Percentiles rank a stretch among this genome's conserved stretches.
Conservation (phyloP, 2,888 invertebrate species). For the Sericinus montela region DNA sequence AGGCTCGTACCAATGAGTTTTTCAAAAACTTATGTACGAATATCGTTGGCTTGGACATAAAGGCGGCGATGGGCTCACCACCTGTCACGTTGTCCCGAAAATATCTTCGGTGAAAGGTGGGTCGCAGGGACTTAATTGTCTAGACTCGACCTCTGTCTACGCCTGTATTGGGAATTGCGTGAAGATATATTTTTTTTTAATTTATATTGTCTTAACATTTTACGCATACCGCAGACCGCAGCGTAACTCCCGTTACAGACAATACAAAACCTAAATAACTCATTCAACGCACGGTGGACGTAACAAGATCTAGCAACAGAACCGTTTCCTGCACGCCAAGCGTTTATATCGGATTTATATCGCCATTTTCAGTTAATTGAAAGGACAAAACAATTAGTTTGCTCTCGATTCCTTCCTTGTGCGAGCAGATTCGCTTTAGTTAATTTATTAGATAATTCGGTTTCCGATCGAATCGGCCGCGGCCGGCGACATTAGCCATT, state of each 20-base stretch:
- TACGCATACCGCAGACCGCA: background rate
- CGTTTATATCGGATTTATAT: slow-evolving; percentile 45
- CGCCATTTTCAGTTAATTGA: slow-evolving; percentile 52
- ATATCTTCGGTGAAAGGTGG: no score
- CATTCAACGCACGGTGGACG: slow-evolving; percentile 1
- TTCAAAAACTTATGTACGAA: no score
- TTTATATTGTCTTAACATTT: no score
- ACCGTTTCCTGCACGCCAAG: slow-evolving; percentile 17
- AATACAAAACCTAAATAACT: background rate
- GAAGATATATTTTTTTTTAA: no score
- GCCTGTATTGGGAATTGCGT: no score
- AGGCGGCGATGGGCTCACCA: no score
- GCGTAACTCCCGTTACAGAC: background rate
- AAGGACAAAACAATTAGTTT: slow-evolving; percentile 56
- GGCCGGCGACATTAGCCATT: slow-evolving; percentile 1
- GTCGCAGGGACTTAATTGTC: no score
- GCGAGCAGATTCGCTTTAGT: slow-evolving; percentile 36
- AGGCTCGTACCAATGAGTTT: no score
- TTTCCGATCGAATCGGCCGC: slow-evolving; percentile 37
- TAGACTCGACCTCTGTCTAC: no score
- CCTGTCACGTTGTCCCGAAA: no score
- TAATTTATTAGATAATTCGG: slow-evolving; percentile 64
- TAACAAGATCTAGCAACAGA: slow-evolving; percentile 11
- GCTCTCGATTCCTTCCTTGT: slow-evolving; percentile 46
- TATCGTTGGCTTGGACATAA: no score